Percentiles rank a stretch among this genome's conserved stretches.
phyloP scores from a whole-genome alignment of 2,113 vertebrate species.

The Nestor notabilis region DNA sequence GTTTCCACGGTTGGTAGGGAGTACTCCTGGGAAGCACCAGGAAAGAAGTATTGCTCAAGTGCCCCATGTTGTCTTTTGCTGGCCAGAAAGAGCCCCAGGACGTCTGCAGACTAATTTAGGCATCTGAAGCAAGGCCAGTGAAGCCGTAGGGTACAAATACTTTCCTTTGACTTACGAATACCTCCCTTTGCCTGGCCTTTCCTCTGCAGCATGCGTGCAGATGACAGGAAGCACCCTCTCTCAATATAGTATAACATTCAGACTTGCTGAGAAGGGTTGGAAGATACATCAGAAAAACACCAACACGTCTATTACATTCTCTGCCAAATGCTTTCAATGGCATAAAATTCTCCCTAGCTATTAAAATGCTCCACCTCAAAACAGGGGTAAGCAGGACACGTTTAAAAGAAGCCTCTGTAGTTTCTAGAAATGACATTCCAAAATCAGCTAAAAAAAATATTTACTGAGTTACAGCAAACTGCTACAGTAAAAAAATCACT shows the following conservation, averaged over 20 bases:
- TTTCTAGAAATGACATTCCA: neutral
- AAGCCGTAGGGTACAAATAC: neutral
- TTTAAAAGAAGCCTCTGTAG: neutral
- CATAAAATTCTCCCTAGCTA: neutral
- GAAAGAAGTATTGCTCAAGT: neutral
- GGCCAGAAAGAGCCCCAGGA: neutral
- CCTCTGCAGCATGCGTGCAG: neutral
- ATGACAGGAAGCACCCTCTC: neutral
- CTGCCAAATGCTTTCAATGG: neutral
- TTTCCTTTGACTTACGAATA: neutral
- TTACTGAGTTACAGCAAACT: neutral
- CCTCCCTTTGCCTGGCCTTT: neutral
- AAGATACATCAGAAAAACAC: neutral
- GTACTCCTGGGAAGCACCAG: rapidly evolving
- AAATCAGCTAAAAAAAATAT: neutral
- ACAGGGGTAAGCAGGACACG: neutral
- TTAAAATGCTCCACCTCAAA: neutral
- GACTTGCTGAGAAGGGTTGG: neutral
- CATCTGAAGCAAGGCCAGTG: neutral
- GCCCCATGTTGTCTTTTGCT: rapidly evolving
- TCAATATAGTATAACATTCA: neutral
- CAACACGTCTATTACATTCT: neutral
- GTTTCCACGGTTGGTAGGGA: neutral
- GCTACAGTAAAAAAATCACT: neutral
- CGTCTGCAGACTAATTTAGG: neutral